phyloP scores from a whole-genome alignment of 2,113 vertebrate species.

The Brachypodius melanocephalos region DNA sequence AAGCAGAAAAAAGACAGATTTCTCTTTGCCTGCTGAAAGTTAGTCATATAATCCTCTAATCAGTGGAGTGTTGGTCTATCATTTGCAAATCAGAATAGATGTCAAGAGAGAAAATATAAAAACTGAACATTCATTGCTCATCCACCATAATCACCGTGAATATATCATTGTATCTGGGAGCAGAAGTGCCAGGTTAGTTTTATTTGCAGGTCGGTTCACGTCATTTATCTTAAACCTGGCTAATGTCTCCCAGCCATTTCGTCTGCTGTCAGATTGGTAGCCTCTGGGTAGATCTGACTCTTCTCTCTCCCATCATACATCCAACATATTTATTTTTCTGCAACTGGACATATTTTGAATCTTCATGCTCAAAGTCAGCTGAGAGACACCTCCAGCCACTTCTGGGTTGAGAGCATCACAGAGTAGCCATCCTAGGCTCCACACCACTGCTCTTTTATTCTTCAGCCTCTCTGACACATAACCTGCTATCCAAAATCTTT shows the following conservation, averaged over 20 bases:
- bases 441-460: not conserved
- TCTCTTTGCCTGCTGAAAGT: constrained; percentile 44
- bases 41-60: constrained; percentile 48
- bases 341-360: not conserved
- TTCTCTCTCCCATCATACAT: not conserved
- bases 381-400: not conserved
- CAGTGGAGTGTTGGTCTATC: not conserved
- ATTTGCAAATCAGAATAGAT: constrained; percentile 58
- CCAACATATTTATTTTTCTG: not conserved
- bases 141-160: not conserved
- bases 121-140: constrained; percentile 12
- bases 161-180: not conserved
- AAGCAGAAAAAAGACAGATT: constrained; percentile 10
- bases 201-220: not conserved
- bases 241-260: not conserved
- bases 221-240: not conserved
- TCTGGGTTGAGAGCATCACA: not conserved
- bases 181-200: not conserved
- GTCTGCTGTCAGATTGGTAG: not conserved
- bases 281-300: not conserved
- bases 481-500: not conserved
- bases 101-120: constrained; percentile 25
- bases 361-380: not conserved
- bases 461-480: not conserved
- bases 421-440: not conserved